A percentile compares a stretch with the other conserved stretches of the same genome.
phyloP scores from a whole-genome alignment of 2,113 vertebrate genomes.

The Serinus canaria region DNA sequence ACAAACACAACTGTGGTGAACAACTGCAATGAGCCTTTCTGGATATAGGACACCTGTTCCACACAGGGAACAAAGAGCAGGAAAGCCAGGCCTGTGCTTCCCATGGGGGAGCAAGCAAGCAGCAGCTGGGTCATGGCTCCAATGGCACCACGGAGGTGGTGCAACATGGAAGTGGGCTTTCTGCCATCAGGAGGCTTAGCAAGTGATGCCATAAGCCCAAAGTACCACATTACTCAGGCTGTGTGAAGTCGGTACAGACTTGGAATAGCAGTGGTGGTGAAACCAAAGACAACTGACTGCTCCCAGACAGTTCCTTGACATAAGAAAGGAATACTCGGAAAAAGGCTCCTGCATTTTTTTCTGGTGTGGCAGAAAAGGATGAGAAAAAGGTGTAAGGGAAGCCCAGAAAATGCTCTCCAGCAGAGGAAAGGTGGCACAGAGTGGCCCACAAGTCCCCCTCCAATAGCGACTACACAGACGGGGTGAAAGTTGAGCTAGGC shows the following conservation, averaged over 20 bases:
- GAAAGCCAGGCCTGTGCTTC: not conserved
- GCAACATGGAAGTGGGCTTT: not conserved
- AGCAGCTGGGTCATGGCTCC: not conserved
- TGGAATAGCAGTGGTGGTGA: not conserved
- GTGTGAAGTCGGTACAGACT: not conserved
- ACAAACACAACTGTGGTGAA: not conserved
- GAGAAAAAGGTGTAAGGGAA: not conserved
- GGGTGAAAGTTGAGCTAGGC: fast-evolving
- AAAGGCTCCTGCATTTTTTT: not conserved
- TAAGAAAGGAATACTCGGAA: not conserved
- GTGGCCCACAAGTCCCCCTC: not conserved
- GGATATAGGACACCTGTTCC: not conserved
- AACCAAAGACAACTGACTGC: not conserved
- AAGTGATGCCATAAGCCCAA: not conserved
- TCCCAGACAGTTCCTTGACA: not conserved
- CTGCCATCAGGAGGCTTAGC: not conserved
- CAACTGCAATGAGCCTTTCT: not conserved
- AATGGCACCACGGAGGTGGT: not conserved
- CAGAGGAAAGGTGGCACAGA: not conserved
- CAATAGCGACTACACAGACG: not conserved
- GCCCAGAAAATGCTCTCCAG: not conserved
- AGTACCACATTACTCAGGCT: not conserved
- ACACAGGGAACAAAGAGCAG: not conserved
- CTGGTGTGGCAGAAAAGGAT: not conserved
- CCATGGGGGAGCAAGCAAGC: fast-evolving